Conservation (phyloP, 2,797 vertebrate genomes). For the Alfaro cultratus region DNA sequence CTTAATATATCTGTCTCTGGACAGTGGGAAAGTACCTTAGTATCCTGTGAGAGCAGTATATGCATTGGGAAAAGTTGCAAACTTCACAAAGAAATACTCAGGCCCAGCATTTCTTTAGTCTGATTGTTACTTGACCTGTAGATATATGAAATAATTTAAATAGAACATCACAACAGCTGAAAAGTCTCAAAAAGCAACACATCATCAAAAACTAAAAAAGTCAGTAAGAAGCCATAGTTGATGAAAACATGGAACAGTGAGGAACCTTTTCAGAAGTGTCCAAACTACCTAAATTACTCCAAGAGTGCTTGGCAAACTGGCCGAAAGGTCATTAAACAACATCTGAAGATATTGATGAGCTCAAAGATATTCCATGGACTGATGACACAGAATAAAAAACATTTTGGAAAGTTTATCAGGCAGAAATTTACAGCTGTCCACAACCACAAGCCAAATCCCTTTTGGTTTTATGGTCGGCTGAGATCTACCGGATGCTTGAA, state of each 20-base stretch:
- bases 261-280: too few species aligned
- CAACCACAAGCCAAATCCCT: too few species aligned
- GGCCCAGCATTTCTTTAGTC: neutral
- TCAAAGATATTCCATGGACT: neutral
- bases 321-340: neutral
- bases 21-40: neutral
- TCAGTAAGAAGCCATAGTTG: neutral
- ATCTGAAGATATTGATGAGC: neutral
- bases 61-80: neutral
- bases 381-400: neutral
- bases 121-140: neutral
- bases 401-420: neutral
- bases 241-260: neutral
- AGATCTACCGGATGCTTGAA: too few species aligned
- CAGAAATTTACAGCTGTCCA: neutral
- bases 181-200: neutral
- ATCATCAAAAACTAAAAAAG: neutral
- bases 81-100: neutral
- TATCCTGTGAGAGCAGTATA: neutral
- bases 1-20: neutral
- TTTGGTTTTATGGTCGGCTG: too few species aligned
- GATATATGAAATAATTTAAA: neutral
- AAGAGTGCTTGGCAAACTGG: neutral
- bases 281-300: neutral
- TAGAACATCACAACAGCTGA: neutral